Evolutionary conservation across 2,797 vertebrate species (phyloP), one percentile per base, ranked within the genome.

Genomic region (Chanos chanos): DNA sequence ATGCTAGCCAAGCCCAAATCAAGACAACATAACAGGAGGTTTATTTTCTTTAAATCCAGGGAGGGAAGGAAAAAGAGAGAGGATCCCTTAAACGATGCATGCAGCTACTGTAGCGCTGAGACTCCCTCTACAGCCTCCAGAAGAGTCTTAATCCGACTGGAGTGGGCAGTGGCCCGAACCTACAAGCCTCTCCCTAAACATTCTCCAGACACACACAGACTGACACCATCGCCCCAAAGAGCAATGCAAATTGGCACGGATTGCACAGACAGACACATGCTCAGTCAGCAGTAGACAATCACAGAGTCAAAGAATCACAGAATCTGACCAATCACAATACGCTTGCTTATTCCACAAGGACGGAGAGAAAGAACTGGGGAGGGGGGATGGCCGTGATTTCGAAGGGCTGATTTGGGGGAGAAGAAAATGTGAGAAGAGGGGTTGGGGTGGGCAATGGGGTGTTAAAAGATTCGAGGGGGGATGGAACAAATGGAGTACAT

Each of bases 391-490:
- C n/a, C 19, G 13, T 10, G 4, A 2, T 22, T 21, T n/a, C 24
- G 39, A 22, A 5, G 3, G 28, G 22, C 45, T 13, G 2, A 44
- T 50, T 21, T 48, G 50, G 41, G 8, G 34, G 2, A 33, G 34
- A 36, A 39, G 34, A 54, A 7, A 25, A 30, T 15, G 13, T 12
- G 43, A 24, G 58, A n/a, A 63, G 19, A 57, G 1, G 31, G 18
- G 4, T 43, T 53, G 33, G 36, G 30, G 56, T 25, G 63, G 37
- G 47, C 49, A 25, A 53, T 58, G 53, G n/a, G 15, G 4, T 44
- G 43, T 66, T 61, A 69, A 30, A 19, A 63, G 34, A 74, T 66
- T 71, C 12, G 4, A 72, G 71, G 25, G n/a, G 70, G 10, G 15
- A 34, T 25, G 27, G 55, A 31, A 28, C 3, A 16, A 60, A 7